Evolutionary conservation across 2,888 invertebrate species (phyloP), one percentile per base, ranked within the genome.

Genomic region (Drosophila kambysellisi): DNA sequence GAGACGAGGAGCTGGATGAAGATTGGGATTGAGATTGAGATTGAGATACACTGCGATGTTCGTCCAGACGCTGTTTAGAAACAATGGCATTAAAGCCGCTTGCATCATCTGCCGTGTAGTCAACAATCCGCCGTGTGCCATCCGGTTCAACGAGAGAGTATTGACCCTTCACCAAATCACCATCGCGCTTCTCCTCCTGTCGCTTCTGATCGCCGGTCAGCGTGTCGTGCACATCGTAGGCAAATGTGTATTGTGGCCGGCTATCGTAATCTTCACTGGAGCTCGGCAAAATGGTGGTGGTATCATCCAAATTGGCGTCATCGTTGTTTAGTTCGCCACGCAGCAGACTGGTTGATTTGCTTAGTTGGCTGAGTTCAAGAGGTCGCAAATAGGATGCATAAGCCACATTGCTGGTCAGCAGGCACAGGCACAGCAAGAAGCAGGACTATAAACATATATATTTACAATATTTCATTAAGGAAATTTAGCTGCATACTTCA

Each of bases 171-270:
- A 94, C 94, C 62, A 92, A 83, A 79, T 94, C 94, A 0, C 94
- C 94, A 74, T 94, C 94, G n/a, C 94, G 93, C 73, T 94, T 93
- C 89, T 94, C 94, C 87, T 94, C 93, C 78, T 94, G 94, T 58
- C 93, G 93, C 76, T 94, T 94, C 39, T 94, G 92, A 70, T 94
- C 94, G 17, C 94, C 94, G 29, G 94, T 94, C 53, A 94, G 92
- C 0, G 93, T 91, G 68, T 94, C 94, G 64, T 93, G 91, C 33
- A 94, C 94, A 67, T 94, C 94, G 70, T 94, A 94, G 60, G 94
- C 93, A 80, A 94, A 94, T 35, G 92, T 92, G 72, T 94, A 94
- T 79, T 94, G 93, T 25, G 94, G 94, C 79, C 94, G 91, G 20
- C 89, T 90, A 88, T 94, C 91, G 68, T 92, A 95, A 17, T 95